Conservation (phyloP, 2,113 vertebrate species). For the Brachypodius melanocephalos region DNA sequence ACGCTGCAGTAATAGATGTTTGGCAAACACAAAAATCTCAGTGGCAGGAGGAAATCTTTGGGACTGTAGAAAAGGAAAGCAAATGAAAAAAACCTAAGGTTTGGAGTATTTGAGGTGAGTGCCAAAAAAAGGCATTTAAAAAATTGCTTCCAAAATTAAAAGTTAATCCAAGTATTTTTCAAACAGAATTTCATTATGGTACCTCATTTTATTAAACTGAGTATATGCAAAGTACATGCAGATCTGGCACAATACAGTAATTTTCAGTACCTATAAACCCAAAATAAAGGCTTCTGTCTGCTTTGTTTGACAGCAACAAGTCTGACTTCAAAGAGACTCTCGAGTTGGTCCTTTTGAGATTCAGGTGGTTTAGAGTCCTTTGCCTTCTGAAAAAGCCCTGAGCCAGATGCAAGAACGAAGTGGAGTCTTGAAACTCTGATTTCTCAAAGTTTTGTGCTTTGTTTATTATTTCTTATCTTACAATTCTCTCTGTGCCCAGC, state of each 20-base stretch:
- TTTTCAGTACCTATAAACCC: not conserved
- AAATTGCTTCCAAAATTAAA: not conserved
- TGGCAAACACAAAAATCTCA: not conserved
- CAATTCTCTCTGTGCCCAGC: no score
- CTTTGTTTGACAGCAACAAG: not conserved
- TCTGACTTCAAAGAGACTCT: not conserved
- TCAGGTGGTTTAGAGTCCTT: no score
- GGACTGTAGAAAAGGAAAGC: not conserved
- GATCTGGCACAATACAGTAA: not conserved
- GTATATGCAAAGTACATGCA: fast-evolving
- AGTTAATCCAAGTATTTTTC: not conserved
- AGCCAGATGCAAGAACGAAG: no score
- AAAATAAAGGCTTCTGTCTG: not conserved
- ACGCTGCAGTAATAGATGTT: not conserved
- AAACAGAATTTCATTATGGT: not conserved
- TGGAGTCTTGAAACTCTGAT: no score
- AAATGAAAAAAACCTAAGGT: not conserved
- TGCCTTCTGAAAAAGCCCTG: no score
- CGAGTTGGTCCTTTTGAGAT: no score
- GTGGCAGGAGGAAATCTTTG: not conserved
- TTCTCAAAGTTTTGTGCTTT: no score
- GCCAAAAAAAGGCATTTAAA: not conserved
- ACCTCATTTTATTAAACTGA: not conserved
- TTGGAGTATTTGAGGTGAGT: not conserved
- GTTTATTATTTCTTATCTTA: no score